A percentile compares a stretch with the other conserved stretches of the same genome.
Conservation (phyloP, 2,797 vertebrate species). For the Hybognathus amarus region DNA sequence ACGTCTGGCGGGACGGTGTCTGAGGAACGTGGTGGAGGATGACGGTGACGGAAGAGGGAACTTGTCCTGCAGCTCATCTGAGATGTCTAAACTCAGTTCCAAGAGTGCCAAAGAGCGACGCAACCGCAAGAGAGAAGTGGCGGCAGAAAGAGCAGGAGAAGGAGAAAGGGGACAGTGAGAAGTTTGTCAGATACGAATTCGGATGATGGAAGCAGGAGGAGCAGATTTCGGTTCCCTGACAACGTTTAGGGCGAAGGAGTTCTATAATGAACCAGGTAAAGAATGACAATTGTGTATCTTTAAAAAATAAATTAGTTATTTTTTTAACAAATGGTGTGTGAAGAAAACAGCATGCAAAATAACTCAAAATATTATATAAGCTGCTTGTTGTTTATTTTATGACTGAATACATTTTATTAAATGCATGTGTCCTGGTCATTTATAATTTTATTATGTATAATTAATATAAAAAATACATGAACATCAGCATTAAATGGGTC, state of each 20-base stretch:
- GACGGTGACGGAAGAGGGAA: constrained; percentile 90
- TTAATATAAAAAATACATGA: background rate
- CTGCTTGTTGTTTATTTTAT: background rate
- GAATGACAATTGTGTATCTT: background rate
- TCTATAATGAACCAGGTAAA: constrained; percentile 99
- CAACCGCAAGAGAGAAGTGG: constrained; percentile 90
- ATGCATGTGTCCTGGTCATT: background rate
- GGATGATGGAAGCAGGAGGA: constrained; percentile 93
- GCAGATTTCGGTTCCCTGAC: constrained; percentile 90
- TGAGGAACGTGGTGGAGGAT: constrained; percentile 93
- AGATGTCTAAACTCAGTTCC: constrained; percentile 89
- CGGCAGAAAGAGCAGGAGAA: constrained; percentile 94
- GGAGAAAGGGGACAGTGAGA: constrained; percentile 95
- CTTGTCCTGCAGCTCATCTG: constrained; percentile 94
- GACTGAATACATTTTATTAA: background rate
- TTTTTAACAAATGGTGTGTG: background rate
- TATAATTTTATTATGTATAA: background rate
- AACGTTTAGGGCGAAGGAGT: constrained; percentile 94
- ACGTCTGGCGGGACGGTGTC: constrained; percentile 96
- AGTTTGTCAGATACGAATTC: constrained; percentile 98
- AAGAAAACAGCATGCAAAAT: background rate
- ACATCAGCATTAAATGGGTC: background rate
- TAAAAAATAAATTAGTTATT: background rate
- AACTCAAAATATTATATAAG: background rate
- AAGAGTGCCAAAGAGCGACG: constrained; percentile 88